Evolutionary conservation across 2,888 invertebrate species (phyloP), one percentile per base, ranked within the genome.

Genomic region (Cyclophora punctaria): DNA sequence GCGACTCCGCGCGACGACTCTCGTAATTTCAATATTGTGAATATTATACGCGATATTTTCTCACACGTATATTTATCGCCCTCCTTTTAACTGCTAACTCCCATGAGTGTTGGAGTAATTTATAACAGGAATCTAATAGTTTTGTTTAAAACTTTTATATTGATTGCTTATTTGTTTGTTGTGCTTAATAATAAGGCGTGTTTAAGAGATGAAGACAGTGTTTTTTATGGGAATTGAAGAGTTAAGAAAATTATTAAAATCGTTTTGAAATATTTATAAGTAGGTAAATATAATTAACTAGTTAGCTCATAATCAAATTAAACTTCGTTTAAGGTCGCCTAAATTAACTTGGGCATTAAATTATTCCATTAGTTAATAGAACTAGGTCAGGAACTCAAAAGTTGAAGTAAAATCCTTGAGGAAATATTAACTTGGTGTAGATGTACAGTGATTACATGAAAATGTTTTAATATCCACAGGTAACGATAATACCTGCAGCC

Each of bases 11-110:
- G 20, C 20, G 20, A 20, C 20, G 60, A 64, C 67, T 61, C 62
- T 65, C 63, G 71, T 73, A 69, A 75, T 75, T 75, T 70, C 80
- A 73, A 79, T 80, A 78, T 80, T 75, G 79, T 73, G 80, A 80
- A 81, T 79, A 79, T 81, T 80, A 78, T 73, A 69, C 78, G 71
- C 70, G 73, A 70, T 73, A 73, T 76, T 73, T 83, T 86, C 83
- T 82, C 84, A 82, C 83, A 79, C 68, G 66, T 65, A 58, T 61
- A 63, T 57, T 54, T 55, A 62, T 56, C 59, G 63, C 66, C 63
- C 63, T 66, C 67, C 69, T 71, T 67, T 67, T 59, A 61, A 62
- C 58, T 57, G 57, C 53, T 55, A 55, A 61, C 63, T 56, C 73
- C 76, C 64, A 66, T 62, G 56, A 69, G 49, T 60, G 53, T 53